Evolutionary conservation across 2,797 vertebrate genomes (phyloP), one percentile per base, ranked within the genome.

Genomic region (Myotis vivesi): DNA sequence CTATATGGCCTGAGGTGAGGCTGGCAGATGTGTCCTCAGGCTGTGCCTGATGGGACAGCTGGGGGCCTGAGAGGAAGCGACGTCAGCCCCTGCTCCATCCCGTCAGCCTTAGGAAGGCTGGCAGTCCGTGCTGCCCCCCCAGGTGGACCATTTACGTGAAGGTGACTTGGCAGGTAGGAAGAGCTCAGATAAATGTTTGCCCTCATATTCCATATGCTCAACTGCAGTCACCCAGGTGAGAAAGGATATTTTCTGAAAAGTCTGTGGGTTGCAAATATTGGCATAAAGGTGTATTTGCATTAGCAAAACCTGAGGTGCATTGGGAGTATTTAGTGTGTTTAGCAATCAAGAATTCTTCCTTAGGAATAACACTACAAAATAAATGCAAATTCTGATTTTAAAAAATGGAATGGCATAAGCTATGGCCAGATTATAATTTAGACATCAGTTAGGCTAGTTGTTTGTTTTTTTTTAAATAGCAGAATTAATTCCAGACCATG

Each of bases 231-330:
- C 5, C 20, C 9, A 92, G 79, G 55, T 51, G 28, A 66, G 46
- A 71, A 85, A 41, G 84, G 5, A 80, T 23, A 87, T 49, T 72
- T 87, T 90, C 66, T 68, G 33, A 91, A 88, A 55, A 77, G 66
- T 72, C 28, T 41, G 8, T 81, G 53, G 68, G 69, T 81, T 95
- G 79, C 11, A 62, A 77, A 82, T 46, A 44, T 81, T 72, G 59
- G 77, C 57, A 92, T 53, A n/a, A 46, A 87, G 22, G 38, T 55
- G 8, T 72, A 66, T 85, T 23, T 49, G 8, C 89, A n/a, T 30
- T 44, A 79, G 57, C 51, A 84, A 80, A 69, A 8, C 82, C 12
- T 3, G 53, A 90, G 62, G 25, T n/a, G 0, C 15, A 83, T 22
- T 84, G 23, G 3, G 8, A n/a, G n/a, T 9, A 62, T 55, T 85